These are phyloP conservation scores for Campylorhamphus procurvoides DNA, from an alignment of 2,113 vertebrate species.

Conservation along the genomic window DNA sequence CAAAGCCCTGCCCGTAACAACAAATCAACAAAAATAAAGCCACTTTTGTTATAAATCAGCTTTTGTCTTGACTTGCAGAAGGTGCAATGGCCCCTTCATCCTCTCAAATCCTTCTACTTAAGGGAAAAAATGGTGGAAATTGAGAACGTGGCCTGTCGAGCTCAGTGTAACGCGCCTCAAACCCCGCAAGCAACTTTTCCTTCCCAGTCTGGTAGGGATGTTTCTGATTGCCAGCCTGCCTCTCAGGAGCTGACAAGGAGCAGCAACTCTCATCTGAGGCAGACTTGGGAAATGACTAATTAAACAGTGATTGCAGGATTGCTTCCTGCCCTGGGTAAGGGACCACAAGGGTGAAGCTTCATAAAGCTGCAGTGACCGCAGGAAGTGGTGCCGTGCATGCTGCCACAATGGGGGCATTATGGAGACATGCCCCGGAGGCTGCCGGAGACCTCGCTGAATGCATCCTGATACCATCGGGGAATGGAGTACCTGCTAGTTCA, in stretches of 20 bases:
- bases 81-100: background rate
- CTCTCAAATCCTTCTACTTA: background rate
- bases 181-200: background rate
- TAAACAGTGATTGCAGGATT: constrained; percentile 62
- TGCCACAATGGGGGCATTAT: constrained; percentile 66
- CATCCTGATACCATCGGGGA: constrained; percentile 60
- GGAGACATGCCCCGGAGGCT: constrained; percentile 61
- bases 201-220: background rate
- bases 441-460: constrained; percentile 34
- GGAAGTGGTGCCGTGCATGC: constrained; percentile 33
- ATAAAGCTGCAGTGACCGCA: constrained; percentile 29
- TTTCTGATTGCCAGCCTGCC: background rate
- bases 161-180: rapidly evolving
- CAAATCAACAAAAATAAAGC: background rate
- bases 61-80: constrained; percentile 35
- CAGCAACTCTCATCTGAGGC: background rate
- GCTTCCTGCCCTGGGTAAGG: constrained; percentile 55
- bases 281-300: constrained; percentile 65
- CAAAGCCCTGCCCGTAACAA: background rate
- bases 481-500: constrained; percentile 68
- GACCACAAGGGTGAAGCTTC: constrained; percentile 59
- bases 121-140: background rate
- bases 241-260: background rate
- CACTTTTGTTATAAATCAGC: background rate
- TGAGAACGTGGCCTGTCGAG: background rate